These are phyloP conservation scores for Pelmatolapia mariae DNA, from an alignment of 2,113 vertebrate species.

Conservation along the genomic window DNA sequence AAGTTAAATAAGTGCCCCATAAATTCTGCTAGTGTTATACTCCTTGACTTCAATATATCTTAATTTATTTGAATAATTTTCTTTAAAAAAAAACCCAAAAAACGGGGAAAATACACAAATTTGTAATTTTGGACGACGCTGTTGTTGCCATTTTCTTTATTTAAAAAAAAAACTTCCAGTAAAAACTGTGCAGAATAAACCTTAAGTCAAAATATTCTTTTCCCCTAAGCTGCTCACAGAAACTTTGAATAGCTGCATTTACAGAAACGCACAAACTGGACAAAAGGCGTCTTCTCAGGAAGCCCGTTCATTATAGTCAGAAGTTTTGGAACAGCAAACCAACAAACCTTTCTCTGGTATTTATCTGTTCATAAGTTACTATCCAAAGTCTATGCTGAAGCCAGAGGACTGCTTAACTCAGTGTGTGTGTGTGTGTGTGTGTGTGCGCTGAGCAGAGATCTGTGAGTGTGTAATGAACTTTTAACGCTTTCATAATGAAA, in stretches of 20 bases:
- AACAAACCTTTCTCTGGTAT: not conserved
- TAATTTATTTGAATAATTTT: not conserved
- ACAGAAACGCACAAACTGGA: not conserved
- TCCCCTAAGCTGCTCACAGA: not conserved
- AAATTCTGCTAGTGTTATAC: not conserved
- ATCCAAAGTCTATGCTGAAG: not conserved
- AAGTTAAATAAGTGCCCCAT: not conserved
- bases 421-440: too few relatives aligned
- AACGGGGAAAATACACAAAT: not conserved
- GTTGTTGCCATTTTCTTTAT: rapidly evolving
- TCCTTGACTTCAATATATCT: not conserved
- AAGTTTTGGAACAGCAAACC: not conserved
- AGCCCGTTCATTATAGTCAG: not conserved
- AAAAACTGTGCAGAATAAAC: not conserved
- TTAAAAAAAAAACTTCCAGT: rapidly evolving
- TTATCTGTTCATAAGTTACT: not conserved
- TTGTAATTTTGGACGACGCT: rapidly evolving
- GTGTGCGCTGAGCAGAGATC: not conserved
- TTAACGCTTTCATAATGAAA: not conserved
- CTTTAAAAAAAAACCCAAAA: rapidly evolving
- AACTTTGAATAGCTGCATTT: not conserved
- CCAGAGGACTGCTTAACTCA: not conserved
- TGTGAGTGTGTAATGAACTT: not conserved
- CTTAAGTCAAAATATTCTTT: not conserved
- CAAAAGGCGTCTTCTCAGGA: not conserved